Percentiles rank a stretch among this genome's conserved stretches.
These are phyloP conservation scores for Heliconius ethilla DNA, from an alignment of 2,888 invertebrate species.

Conservation along the genomic window DNA sequence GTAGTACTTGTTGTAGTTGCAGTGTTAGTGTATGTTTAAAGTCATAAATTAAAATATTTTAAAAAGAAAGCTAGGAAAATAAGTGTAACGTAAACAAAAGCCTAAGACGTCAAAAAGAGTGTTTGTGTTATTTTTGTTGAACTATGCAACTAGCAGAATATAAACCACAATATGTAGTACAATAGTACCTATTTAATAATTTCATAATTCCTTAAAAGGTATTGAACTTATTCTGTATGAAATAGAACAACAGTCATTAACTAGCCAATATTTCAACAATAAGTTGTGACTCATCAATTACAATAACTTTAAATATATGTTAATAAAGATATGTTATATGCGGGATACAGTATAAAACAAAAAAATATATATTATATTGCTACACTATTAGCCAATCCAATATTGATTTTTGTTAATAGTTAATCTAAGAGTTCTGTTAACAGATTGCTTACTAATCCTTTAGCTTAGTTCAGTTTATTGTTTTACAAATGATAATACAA, in stretches of 20 bases:
- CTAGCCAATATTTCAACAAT: slow-evolving; percentile 1
- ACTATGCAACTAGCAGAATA: background rate
- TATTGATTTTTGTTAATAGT: slow-evolving; percentile 3
- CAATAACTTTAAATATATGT: too few species aligned
- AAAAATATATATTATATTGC: background rate
- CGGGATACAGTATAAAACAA: too few species aligned
- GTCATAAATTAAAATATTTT: slow-evolving; percentile 30
- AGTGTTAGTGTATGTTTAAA: slow-evolving; percentile 47
- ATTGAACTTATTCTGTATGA: background rate
- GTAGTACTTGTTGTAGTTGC: slow-evolving; percentile 58
- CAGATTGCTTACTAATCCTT: slow-evolving; percentile 4
- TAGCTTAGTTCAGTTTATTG: slow-evolving; percentile 8
- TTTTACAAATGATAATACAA: background rate
- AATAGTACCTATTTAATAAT: background rate
- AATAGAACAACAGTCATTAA: slow-evolving; percentile 9
- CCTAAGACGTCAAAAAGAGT: background rate
- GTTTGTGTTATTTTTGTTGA: background rate
- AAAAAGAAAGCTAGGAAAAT: slow-evolving; percentile 29
- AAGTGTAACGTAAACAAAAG: slow-evolving; percentile 3
- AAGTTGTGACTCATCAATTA: background rate
- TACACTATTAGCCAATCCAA: background rate
- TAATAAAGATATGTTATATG: background rate
- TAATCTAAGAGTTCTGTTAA: slow-evolving; percentile 6
- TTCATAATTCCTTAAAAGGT: background rate
- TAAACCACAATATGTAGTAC: background rate